phyloP scores from a whole-genome alignment of 2,113 vertebrate species.

The Illadopsis cleaveri region DNA sequence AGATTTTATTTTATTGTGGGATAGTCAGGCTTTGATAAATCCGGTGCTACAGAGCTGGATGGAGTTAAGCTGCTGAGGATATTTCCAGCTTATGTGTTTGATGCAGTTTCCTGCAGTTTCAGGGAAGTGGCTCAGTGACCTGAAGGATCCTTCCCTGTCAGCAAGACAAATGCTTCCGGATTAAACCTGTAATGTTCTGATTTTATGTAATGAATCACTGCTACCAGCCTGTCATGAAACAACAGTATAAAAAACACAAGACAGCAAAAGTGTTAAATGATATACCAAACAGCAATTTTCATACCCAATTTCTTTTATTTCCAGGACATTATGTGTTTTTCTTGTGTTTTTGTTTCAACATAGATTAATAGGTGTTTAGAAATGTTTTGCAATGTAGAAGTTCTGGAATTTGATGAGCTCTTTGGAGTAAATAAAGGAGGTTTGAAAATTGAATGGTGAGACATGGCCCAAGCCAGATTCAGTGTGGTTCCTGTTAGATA shows the following conservation, averaged over 20 bases:
- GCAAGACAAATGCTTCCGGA: not conserved
- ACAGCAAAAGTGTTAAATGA: not conserved
- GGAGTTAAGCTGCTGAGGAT: not conserved
- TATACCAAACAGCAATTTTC: not conserved
- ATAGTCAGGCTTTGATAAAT: not conserved
- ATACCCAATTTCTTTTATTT: not conserved
- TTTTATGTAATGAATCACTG: constrained; percentile 2
- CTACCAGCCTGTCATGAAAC: not conserved
- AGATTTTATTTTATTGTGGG: not conserved
- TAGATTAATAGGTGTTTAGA: not conserved
- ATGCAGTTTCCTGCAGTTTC: not conserved
- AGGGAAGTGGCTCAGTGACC: not conserved
- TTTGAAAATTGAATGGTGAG: not conserved
- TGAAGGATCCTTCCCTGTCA: constrained; percentile 30
- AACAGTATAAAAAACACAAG: not conserved
- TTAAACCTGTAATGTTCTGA: not conserved
- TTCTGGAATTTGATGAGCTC: not conserved
- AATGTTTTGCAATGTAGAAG: not conserved
- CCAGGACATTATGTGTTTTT: not conserved
- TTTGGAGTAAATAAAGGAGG: not conserved
- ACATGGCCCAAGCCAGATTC: not conserved
- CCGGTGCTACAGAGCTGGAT: not conserved
- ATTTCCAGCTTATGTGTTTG: not conserved
- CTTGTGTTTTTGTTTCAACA: not conserved
- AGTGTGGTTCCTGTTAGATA: not conserved